Evolutionary conservation across 2,797 vertebrate genomes (phyloP).

Genomic region (Helostoma temminkii): DNA sequence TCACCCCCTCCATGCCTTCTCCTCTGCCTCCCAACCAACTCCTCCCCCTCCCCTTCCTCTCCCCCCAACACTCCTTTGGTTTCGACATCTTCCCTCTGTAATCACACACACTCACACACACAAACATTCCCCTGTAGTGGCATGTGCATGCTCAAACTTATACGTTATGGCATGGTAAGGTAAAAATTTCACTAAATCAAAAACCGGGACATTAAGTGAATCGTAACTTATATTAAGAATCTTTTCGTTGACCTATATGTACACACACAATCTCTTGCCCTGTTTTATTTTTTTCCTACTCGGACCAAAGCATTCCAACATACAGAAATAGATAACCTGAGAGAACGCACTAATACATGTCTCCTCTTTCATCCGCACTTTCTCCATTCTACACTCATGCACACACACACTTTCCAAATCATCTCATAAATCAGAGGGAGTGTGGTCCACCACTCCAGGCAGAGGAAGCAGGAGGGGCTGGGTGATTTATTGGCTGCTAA

Average conservation of each 20-base stretch:
- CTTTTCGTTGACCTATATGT: conserved; percentile 37
- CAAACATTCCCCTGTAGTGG: conserved; percentile 13
- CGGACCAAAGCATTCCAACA: conserved; percentile 60
- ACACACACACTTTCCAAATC: conserved; percentile 66
- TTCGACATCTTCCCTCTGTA: conserved; percentile 66
- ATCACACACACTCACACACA: conserved; percentile 44
- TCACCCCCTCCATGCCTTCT: conserved; percentile 51
- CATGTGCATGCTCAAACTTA: neutral
- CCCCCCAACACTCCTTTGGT: conserved; percentile 51
- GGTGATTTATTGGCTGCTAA: conserved; percentile 86
- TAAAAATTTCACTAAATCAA: conserved; percentile 13
- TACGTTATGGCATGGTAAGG: neutral
- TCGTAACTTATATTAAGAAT: conserved; percentile 22
- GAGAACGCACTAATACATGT: conserved; percentile 62
- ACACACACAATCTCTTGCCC: conserved; percentile 8
- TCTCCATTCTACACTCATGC: conserved; percentile 54
- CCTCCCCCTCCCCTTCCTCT: conserved; percentile 17
- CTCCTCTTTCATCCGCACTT: conserved; percentile 58
- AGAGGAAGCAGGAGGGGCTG: conserved; percentile 74
- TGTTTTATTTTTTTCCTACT: conserved; percentile 39
- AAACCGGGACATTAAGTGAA: conserved; percentile 13
- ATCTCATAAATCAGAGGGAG: conserved; percentile 85
- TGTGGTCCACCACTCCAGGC: conserved; percentile 82
- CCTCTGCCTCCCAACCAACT: conserved; percentile 31
- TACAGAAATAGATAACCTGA: conserved; percentile 70